These are phyloP conservation scores for Euphydryas editha DNA, from an alignment of 2,888 invertebrate species.

Conservation along the genomic window DNA sequence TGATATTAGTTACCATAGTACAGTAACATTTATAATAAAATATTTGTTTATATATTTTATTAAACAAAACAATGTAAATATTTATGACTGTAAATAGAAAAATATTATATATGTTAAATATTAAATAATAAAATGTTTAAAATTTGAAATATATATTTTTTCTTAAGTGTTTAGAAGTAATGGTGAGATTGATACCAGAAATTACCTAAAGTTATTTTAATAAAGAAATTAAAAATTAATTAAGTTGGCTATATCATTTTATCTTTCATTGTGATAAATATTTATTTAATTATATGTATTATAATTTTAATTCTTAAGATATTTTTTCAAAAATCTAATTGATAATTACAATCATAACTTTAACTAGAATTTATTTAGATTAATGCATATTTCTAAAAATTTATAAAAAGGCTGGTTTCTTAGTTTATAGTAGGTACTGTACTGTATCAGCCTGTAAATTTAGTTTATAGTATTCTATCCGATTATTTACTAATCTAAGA, in stretches of 20 bases:
- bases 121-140: constrained; percentile 60
- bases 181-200: not conserved
- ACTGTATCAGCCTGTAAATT: too few species aligned
- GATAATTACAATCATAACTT: too few species aligned
- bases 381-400: too few species aligned
- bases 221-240: not conserved
- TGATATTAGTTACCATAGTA: constrained; percentile 81
- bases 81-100: constrained; percentile 72
- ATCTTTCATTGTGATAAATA: not conserved
- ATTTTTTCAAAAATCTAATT: too few species aligned
- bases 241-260: not conserved
- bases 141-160: not conserved
- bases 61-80: constrained; percentile 69
- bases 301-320: too few species aligned
- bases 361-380: too few species aligned
- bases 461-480: too few species aligned
- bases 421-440: too few species aligned
- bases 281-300: too few species aligned
- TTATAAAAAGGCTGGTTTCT: too few species aligned
- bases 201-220: not conserved
- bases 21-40: constrained; percentile 42
- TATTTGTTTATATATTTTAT: constrained; percentile 44
- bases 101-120: constrained; percentile 59
- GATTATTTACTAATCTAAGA: too few species aligned
- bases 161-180: not conserved